A percentile compares a stretch with the other conserved stretches of the same genome.
These are phyloP conservation scores for Melanotaenia pygmaea DNA, from an alignment of 2,797 vertebrate species.

Conservation along the genomic window DNA sequence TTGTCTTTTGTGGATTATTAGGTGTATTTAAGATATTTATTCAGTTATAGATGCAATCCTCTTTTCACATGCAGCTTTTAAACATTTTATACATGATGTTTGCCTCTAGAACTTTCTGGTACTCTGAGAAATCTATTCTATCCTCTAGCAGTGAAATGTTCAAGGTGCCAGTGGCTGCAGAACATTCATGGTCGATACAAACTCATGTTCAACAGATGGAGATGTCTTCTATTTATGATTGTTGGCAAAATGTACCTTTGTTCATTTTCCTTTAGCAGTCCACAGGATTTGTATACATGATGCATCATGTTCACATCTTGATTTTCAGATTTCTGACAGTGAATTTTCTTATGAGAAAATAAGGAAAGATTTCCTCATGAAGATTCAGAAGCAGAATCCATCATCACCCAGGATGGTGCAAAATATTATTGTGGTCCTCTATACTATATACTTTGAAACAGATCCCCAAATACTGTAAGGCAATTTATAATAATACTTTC, in stretches of 20 bases:
- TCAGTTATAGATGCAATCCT: not conserved
- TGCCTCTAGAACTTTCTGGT: not conserved
- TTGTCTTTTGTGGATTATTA: not conserved
- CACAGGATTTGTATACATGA: not conserved
- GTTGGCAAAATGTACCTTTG: no score
- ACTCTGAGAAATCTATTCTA: not conserved
- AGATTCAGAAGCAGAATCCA: not conserved
- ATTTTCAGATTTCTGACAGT: not conserved
- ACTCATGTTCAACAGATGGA: not conserved
- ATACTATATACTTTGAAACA: not conserved
- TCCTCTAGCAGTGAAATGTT: not conserved
- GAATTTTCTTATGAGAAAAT: no score
- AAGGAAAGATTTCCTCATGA: no score
- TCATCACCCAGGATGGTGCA: not conserved
- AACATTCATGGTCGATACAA: not conserved
- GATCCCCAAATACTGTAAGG: not conserved
- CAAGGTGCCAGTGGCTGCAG: no score
- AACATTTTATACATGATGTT: not conserved
- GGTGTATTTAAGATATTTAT: not conserved
- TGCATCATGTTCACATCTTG: not conserved
- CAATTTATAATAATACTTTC: not conserved
- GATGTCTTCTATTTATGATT: not conserved
- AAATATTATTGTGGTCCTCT: not conserved
- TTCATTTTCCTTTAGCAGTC: not conserved
- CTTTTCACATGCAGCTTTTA: not conserved